These are phyloP conservation scores for Panthera leo DNA, from an alignment of 2,113 vertebrate genomes.

Conservation along the genomic window DNA sequence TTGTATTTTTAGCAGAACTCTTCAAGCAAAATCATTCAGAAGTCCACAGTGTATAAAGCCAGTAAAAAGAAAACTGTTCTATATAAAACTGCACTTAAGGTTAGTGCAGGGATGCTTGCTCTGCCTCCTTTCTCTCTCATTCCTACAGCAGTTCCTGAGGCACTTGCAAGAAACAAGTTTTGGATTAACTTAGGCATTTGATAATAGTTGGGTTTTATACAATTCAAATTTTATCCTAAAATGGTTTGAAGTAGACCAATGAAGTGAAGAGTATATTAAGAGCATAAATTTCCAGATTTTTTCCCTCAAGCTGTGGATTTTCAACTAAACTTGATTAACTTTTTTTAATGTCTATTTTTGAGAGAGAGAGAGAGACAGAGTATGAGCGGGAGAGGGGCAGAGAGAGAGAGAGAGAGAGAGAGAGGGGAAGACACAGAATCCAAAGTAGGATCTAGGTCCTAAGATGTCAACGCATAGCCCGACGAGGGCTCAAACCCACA, in stretches of 20 bases:
- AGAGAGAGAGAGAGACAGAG: no score
- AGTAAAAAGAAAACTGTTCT: background rate
- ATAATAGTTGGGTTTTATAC: background rate
- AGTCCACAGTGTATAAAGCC: background rate
- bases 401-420: no score
- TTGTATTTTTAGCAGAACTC: background rate
- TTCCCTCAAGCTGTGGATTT: background rate
- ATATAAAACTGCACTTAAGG: background rate
- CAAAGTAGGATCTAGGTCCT: no score
- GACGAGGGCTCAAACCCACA: no score
- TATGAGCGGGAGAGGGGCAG: no score
- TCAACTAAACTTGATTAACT: background rate
- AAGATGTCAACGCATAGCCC: no score
- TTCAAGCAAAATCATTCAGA: background rate
- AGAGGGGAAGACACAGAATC: no score
- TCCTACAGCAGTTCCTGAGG: background rate
- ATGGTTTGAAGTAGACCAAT: background rate
- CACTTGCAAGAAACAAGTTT: background rate
- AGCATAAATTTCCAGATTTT: background rate
- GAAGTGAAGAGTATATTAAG: background rate
- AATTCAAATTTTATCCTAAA: background rate
- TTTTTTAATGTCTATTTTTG: no score
- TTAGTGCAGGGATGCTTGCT: background rate
- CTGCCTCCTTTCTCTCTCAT: background rate
- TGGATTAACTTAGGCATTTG: background rate